Evolutionary conservation across 2,797 vertebrate species (phyloP).

Genomic region (Acrossocheilus wenchowensis): DNA sequence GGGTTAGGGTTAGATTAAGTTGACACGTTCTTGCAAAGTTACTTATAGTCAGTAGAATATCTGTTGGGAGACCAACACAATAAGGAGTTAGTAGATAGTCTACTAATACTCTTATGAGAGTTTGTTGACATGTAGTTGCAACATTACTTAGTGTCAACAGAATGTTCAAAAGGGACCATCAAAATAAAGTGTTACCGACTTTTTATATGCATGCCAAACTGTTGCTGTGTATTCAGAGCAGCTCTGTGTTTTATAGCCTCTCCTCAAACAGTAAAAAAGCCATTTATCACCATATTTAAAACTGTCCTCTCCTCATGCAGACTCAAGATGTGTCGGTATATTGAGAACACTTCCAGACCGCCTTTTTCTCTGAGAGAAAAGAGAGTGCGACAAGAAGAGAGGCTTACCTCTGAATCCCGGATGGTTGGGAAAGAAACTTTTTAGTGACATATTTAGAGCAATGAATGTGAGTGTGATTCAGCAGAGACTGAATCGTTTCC

Average conservation of each 20-base stretch:
- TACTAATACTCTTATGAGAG: too few species aligned
- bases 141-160: too few species aligned
- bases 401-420: conserved; percentile 34
- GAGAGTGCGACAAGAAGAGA: conserved; percentile 6
- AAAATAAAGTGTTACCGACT: not conserved
- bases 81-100: too few species aligned
- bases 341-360: conserved; percentile 9
- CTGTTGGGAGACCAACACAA: too few species aligned
- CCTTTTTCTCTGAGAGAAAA: conserved; percentile 2
- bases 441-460: conserved; percentile 57
- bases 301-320: not conserved
- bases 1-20: too few species aligned
- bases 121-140: too few species aligned
- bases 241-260: not conserved
- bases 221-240: not conserved
- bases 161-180: too few species aligned
- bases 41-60: too few species aligned
- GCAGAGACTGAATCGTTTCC: conserved; percentile 45
- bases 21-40: too few species aligned
- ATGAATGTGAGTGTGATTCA: conserved; percentile 44
- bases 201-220: not conserved
- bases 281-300: conserved; percentile 17
- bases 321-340: not conserved
- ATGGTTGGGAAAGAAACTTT: conserved; percentile 41
- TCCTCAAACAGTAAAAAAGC: not conserved